Evolutionary conservation across 2,888 invertebrate species (phyloP).

Genomic region (Sphaeridia pumilis): DNA sequence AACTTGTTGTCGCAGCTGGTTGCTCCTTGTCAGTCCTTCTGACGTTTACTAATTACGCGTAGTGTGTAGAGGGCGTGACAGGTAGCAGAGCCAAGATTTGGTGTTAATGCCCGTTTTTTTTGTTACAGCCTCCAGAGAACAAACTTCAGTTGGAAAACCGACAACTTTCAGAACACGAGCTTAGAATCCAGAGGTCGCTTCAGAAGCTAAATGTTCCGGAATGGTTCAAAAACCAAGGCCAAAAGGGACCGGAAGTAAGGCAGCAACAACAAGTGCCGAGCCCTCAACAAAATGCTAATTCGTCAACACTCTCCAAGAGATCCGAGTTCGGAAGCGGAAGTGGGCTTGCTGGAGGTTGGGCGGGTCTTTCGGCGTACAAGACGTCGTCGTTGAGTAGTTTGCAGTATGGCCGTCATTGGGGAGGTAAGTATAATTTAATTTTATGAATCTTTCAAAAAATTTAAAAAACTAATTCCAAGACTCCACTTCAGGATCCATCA

Average conservation of each 20-base stretch:
- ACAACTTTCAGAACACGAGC: slow-evolving; percentile 83
- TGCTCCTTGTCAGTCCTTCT: background rate
- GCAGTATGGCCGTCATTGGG: slow-evolving; percentile 27
- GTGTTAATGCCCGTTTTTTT: slow-evolving; percentile 25
- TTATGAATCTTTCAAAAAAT: too few relatives aligned
- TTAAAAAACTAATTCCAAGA: too few relatives aligned
- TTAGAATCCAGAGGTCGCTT: slow-evolving; percentile 81
- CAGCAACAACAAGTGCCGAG: too few relatives aligned
- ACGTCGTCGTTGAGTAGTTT: slow-evolving; percentile 60
- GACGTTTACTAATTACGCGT: background rate
- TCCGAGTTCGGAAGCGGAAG: slow-evolving; percentile 46
- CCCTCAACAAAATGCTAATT: background rate
- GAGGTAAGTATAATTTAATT: too few relatives aligned
- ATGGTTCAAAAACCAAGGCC: slow-evolving; percentile 57
- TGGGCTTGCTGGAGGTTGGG: slow-evolving; percentile 45
- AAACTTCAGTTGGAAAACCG: slow-evolving; percentile 72
- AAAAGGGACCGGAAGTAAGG: background rate
- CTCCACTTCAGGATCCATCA: slow-evolving; percentile 34
- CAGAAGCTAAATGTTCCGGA: slow-evolving; percentile 90
- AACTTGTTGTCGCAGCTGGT: background rate
- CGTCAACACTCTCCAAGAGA: slow-evolving; percentile 23
- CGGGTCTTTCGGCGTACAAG: slow-evolving; percentile 58
- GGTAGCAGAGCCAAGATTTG: too few relatives aligned
- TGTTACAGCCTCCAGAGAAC: slow-evolving; percentile 80
- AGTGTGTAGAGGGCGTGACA: background rate